A percentile compares a stretch with the other conserved stretches of the same genome.
Conservation (phyloP, 2,888 invertebrate species). For the Acanthosepion lycidas region DNA sequence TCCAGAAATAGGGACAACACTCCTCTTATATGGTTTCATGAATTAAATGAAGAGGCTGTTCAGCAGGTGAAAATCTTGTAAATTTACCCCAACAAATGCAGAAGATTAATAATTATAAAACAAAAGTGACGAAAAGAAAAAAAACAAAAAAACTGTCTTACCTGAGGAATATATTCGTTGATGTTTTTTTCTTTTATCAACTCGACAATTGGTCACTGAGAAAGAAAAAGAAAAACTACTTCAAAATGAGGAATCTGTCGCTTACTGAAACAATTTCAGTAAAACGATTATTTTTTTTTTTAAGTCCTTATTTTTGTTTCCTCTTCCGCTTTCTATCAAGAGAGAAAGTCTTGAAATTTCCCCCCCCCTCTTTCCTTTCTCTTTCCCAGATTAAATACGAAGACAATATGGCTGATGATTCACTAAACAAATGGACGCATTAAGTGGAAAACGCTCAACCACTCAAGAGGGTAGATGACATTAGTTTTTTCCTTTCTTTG, state of each 20-base stretch:
- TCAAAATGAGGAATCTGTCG: background rate
- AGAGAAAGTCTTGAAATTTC: background rate
- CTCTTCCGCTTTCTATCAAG: background rate
- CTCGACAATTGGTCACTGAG: background rate
- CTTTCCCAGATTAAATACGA: background rate
- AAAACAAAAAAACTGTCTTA: background rate
- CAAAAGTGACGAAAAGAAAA: no score
- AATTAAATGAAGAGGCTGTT: no score
- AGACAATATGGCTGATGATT: background rate
- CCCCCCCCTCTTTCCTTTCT: background rate
- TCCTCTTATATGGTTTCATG: no score
- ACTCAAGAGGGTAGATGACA: background rate
- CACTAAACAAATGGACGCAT: background rate
- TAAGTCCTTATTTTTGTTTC: background rate
- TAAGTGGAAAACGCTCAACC: background rate
- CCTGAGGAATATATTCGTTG: background rate
- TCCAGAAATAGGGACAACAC: no score
- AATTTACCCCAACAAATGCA: no score
- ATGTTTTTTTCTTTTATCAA: background rate
- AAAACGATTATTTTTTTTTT: background rate
- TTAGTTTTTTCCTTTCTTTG: background rate
- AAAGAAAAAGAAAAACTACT: background rate
- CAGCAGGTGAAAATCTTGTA: no score
- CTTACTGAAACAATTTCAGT: background rate
- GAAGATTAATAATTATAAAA: no score